These are phyloP conservation scores for Passer montanus DNA, from an alignment of 2,113 vertebrate species.

Conservation along the genomic window DNA sequence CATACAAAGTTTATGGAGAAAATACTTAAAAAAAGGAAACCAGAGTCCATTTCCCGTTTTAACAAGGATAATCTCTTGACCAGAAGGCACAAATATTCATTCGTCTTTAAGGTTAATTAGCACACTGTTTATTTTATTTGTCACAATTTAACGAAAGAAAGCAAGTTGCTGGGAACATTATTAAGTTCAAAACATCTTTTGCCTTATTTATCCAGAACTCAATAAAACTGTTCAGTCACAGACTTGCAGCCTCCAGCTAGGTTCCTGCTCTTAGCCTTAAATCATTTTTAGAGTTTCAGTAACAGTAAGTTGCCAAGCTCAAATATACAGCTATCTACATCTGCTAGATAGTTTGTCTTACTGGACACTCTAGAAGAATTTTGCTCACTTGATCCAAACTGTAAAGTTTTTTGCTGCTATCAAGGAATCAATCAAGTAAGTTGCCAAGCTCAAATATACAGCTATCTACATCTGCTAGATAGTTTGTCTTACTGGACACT, in stretches of 20 bases:
- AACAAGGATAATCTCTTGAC: conserved; percentile 54
- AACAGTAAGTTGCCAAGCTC: conserved; percentile 14
- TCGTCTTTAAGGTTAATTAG: conserved; percentile 27
- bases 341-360: conserved; percentile 13
- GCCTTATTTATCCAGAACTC: conserved; percentile 25
- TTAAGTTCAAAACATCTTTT: conserved; percentile 33
- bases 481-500: neutral
- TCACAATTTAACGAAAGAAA: conserved; percentile 17
- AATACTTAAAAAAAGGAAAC: conserved; percentile 47
- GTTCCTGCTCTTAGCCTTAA: conserved; percentile 28
- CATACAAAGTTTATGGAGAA: conserved; percentile 20
- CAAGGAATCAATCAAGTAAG: neutral
- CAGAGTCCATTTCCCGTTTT: conserved; percentile 46
- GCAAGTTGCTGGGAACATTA: neutral
- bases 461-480: conserved; percentile 15
- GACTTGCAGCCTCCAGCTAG: conserved; percentile 45
- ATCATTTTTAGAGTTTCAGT: conserved; percentile 39
- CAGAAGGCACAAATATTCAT: conserved; percentile 44
- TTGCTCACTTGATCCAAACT: neutral
- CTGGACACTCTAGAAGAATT: neutral
- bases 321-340: conserved; percentile 20
- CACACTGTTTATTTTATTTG: neutral
- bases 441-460: conserved; percentile 20
- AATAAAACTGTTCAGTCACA: conserved; percentile 47
- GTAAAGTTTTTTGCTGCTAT: neutral